Base-by-base conservation (phyloP, 2,113 vertebrate genomes). In the Aspiorhynchus laticeps region DNA sequence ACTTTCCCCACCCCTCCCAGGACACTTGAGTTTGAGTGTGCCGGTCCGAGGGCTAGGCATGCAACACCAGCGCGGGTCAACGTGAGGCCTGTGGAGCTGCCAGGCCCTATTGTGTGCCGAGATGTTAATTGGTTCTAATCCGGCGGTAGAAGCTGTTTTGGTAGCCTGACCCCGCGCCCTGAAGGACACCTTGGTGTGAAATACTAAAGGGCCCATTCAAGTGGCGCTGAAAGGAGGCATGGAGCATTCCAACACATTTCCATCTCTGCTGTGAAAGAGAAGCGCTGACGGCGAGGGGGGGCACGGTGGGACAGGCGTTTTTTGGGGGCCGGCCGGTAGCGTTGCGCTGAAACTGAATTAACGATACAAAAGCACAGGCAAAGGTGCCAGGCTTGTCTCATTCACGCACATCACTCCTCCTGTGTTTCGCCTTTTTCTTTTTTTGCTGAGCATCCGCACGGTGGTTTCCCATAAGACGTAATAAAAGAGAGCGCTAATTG, bases 91-190 rank as follows among this genome's bases (percentile, higher is more conserved):
- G 96, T 96, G 96, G 97, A 97, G 96, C 97, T 97, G 97, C 97
- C 96, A 96, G 95, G 94, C 94, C 95, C 96, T 96, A 97, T 99
- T 99, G 98, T 99, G 95, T 95, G 95, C 96, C 95, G 95, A 96
- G 97, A 98, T 97, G 97, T 98, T 99, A 99, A 99, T 99, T 99
- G 98, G 98, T 97, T 96, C 97, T 98, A 99, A 99, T 99, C 98
- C 96, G 93, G 96, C 96, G 96, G 96, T 97, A 97, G 96, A 97
- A 97, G 96, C 97, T 98, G 97, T 99, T 99, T 98, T 98, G 97
- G 97, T 98, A 97, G 97, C 97, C 97, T 98, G 97, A 99, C 98
- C 97, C 97, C 94, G 94, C 96, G 97, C 97, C 97, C 98, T 94
- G 95, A 96, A 97, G 97, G 96, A 98, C 97, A 98, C 96, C 96